A percentile compares a stretch with the other conserved stretches of the same genome.
These are phyloP conservation scores for Tenualosa thibaudeaui DNA, from an alignment of 2,797 vertebrate species.

Conservation along the genomic window DNA sequence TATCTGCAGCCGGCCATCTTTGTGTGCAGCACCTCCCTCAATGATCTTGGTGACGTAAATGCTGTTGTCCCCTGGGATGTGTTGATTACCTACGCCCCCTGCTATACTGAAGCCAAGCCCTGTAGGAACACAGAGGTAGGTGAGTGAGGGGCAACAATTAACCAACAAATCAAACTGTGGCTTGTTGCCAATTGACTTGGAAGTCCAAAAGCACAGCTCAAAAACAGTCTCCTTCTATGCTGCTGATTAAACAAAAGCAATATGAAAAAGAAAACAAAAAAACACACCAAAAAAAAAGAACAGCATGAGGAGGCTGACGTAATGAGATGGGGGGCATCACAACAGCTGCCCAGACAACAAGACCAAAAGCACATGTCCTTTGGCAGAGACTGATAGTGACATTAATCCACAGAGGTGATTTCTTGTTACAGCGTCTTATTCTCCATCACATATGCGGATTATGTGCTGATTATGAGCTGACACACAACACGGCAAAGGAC, in stretches of 20 bases:
- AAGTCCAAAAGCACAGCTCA: background rate
- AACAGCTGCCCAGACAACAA: background rate
- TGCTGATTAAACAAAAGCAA: background rate
- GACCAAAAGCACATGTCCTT: background rate
- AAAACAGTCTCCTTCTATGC: background rate
- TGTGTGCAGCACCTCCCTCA: slow-evolving; percentile 94
- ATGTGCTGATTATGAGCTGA: background rate
- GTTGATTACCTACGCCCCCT: slow-evolving; percentile 96
- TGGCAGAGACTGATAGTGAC: background rate
- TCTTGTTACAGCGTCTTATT: slow-evolving; percentile 13
- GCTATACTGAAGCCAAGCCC: slow-evolving; percentile 98
- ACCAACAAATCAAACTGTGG: background rate
- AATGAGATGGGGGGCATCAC: background rate
- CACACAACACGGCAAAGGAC: background rate
- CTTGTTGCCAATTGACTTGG: background rate
- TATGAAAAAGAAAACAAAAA: background rate
- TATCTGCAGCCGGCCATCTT: slow-evolving; percentile 93
- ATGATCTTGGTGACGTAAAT: slow-evolving; percentile 99
- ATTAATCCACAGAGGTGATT: slow-evolving; percentile 33
- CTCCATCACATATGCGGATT: background rate
- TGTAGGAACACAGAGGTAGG: slow-evolving; percentile 54
- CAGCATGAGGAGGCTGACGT: background rate
- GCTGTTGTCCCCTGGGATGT: slow-evolving; percentile 97
- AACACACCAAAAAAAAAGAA: background rate
- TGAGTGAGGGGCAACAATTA: background rate